Percentiles rank a stretch among this genome's conserved stretches.
Evolutionary conservation across 2,888 invertebrate genomes (phyloP).

Genomic region (Clivina fossor): DNA sequence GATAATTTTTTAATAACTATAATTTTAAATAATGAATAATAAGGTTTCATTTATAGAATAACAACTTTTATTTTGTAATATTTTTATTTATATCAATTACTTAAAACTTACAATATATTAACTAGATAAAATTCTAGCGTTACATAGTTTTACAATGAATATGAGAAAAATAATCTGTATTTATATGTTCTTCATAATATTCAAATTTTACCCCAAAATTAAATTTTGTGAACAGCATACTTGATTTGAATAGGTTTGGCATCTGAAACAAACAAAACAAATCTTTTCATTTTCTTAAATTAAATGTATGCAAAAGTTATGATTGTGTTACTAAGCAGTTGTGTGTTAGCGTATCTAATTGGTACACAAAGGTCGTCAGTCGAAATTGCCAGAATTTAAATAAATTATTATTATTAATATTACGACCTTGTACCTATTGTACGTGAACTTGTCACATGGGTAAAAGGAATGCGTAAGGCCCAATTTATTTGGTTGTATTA

Average conservation of each 20-base stretch:
- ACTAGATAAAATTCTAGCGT: background rate
- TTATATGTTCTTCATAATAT: background rate
- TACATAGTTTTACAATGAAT: background rate
- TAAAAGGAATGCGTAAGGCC: no score
- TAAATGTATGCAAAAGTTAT: no score
- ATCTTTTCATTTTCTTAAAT: background rate
- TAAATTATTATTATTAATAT: no score
- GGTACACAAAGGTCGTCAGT: no score
- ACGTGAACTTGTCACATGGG: no score
- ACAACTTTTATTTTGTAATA: background rate
- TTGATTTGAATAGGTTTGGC: constrained; percentile 11
- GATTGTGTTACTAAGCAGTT: no score
- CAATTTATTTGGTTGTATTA: no score
- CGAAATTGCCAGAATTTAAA: no score
- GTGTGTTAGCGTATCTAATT: no score
- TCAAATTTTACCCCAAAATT: constrained; percentile 13
- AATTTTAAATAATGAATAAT: no score
- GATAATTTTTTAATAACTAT: no score
- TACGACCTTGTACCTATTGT: no score
- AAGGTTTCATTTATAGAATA: background rate
- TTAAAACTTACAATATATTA: background rate
- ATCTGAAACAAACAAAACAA: constrained; percentile 18
- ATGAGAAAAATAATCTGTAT: background rate
- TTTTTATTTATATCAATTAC: background rate
- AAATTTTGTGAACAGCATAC: constrained; percentile 20